Evolutionary conservation across 2,888 invertebrate species (phyloP), one percentile per base, ranked within the genome.

Genomic region (Lampropteryx suffumata): DNA sequence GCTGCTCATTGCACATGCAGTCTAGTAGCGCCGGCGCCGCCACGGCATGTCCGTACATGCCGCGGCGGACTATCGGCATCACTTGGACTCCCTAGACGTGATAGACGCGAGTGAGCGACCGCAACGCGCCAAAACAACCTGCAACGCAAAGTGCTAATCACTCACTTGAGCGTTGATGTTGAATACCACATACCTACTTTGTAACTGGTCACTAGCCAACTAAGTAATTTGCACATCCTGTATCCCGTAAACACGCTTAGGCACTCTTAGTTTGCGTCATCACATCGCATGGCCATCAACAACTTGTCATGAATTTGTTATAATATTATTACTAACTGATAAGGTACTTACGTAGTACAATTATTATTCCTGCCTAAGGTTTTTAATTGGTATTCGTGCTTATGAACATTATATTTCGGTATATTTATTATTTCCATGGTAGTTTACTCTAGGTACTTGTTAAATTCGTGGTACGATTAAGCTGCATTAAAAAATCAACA

Each of bases 1-100:
- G 84, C 77, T 79, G 81, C 64, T 64, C 64, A 51, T 51, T 66
- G 69, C 76, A 74, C 62, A 68, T 71, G 72, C 73, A 47, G 59
- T 55, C 51, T 60, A 58, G 59, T 47, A 57, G 58, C 64, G 53
- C 50, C 54, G 55, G 52, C 39, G 51, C 49, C 48, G 57, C 51
- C 26, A 50, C 45, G 36, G 49, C 47, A 17, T 4, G 3, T 17
- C 59, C 41, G n/a, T n/a, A n/a, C n/a, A n/a, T 24, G 24, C 24
- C 50, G 33, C 44, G n/a, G 33, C 12, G 17, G 17, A 4, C 17
- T 4, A 17, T 2, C 17, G 4, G 48, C 53, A 27, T 32, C 32
- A 30, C 29, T 29, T 7, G 33, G 33, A 11, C 39, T 50, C 29
- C 24, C 40, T 13, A 30, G 24, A 9, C 24, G 34, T 10, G 8